A percentile compares a stretch with the other conserved stretches of the same genome.
phyloP scores from a whole-genome alignment of 2,113 vertebrate species.

The Callorhinus ursinus region DNA sequence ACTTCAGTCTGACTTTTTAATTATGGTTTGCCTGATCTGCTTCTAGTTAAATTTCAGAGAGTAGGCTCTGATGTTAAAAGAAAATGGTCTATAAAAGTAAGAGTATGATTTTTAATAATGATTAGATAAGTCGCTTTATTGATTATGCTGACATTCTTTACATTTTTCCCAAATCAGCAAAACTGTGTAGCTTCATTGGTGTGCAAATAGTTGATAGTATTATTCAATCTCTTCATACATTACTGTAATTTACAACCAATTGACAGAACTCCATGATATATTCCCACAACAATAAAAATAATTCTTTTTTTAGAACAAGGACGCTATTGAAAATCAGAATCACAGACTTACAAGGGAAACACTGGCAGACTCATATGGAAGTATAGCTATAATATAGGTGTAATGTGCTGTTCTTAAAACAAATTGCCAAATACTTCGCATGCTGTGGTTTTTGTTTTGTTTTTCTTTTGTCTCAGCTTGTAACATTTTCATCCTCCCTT shows the following conservation, averaged over 20 bases:
- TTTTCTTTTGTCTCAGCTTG: not conserved
- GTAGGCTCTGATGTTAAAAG: not conserved
- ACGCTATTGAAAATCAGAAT: conserved; percentile 31
- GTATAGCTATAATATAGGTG: not conserved
- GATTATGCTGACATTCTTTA: not conserved
- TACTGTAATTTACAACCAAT: conserved; percentile 32
- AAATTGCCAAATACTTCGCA: not conserved
- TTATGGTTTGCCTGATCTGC: not conserved
- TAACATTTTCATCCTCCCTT: not conserved
- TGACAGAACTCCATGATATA: conserved; percentile 23
- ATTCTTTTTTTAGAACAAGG: not conserved
- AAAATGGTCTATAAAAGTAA: conserved; percentile 29
- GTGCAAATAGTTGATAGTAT: not conserved
- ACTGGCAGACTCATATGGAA: not conserved
- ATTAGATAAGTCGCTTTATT: not conserved
- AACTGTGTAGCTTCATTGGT: not conserved
- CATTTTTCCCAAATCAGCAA: conserved; percentile 15
- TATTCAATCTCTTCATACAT: not conserved
- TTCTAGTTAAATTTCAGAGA: conserved; percentile 39
- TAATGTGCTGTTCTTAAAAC: not conserved
- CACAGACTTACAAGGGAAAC: not conserved
- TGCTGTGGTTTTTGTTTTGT: not conserved
- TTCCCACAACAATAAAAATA: not conserved
- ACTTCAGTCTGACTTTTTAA: conserved; percentile 24
- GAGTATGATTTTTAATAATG: not conserved